Conservation (phyloP, 2,113 vertebrate genomes). For the Malurus cyaneus region DNA sequence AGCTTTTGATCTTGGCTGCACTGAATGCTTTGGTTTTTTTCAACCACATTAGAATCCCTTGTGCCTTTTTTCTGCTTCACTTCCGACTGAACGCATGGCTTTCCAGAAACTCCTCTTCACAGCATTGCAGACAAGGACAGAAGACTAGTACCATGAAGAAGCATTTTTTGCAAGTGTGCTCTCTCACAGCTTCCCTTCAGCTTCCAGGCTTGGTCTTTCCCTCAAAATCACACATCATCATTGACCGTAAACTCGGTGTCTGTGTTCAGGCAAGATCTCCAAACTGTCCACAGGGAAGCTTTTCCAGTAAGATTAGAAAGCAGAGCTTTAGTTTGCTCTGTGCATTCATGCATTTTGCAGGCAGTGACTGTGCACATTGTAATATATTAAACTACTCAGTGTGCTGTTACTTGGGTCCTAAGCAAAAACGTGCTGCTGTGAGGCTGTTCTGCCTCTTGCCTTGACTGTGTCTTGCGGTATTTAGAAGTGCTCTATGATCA, state of each 20-base stretch:
- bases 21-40: neutral
- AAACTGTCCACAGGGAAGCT: neutral
- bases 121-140: neutral
- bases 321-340: neutral
- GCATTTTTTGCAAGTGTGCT: neutral
- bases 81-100: neutral
- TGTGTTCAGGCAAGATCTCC: neutral
- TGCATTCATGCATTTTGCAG: neutral
- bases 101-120: neutral
- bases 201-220: neutral
- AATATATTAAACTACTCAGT: neutral
- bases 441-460: neutral
- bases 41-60: accelerated
- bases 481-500: neutral
- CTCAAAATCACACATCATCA: neutral
- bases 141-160: neutral
- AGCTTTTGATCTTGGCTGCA: neutral
- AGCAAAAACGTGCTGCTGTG: neutral
- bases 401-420: neutral
- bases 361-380: neutral
- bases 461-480: neutral
- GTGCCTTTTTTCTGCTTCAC: neutral
- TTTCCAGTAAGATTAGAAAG: neutral
- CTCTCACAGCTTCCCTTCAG: neutral
- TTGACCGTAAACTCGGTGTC: neutral